Evolutionary conservation across 1,140 invertebrate species (phyloP).

Genomic region (Ostrea edulis): DNA sequence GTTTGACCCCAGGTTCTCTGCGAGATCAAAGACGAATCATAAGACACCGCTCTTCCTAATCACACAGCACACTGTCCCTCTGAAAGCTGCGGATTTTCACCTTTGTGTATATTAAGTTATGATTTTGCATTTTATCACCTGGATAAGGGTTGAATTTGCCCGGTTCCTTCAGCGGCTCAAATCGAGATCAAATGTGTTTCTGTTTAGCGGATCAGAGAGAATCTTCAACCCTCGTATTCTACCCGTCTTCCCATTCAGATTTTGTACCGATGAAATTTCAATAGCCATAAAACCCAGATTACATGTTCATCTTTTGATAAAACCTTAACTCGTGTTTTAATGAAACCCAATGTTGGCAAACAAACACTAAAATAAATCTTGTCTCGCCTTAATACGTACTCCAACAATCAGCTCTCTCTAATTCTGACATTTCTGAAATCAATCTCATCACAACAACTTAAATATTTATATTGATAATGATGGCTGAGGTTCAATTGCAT

Average conservation of each 20-base stretch:
- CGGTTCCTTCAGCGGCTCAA: background rate
- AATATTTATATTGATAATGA: background rate
- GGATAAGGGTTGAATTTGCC: background rate
- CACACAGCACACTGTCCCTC: background rate
- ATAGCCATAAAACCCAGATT: background rate
- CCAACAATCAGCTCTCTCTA: background rate
- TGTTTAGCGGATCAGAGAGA: background rate
- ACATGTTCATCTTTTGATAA: background rate
- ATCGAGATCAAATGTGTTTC: background rate
- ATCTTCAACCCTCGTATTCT: background rate
- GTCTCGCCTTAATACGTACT: background rate
- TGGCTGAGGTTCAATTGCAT: background rate
- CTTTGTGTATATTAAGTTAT: slow-evolving; percentile 31
- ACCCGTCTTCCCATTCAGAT: background rate
- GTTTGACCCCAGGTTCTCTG: background rate
- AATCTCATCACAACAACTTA: background rate
- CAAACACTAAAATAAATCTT: slow-evolving; percentile 21
- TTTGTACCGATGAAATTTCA: background rate
- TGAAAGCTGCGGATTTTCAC: slow-evolving; percentile 27
- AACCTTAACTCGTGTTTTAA: slow-evolving; percentile 15
- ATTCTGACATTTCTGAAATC: background rate
- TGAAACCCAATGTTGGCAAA: slow-evolving; percentile 14
- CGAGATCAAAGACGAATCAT: background rate
- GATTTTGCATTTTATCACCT: slow-evolving; percentile 39
- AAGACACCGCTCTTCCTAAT: background rate